Percentiles rank a stretch among this genome's conserved stretches.
Conservation (phyloP, 2,113 vertebrate species). For the Egretta garzetta region DNA sequence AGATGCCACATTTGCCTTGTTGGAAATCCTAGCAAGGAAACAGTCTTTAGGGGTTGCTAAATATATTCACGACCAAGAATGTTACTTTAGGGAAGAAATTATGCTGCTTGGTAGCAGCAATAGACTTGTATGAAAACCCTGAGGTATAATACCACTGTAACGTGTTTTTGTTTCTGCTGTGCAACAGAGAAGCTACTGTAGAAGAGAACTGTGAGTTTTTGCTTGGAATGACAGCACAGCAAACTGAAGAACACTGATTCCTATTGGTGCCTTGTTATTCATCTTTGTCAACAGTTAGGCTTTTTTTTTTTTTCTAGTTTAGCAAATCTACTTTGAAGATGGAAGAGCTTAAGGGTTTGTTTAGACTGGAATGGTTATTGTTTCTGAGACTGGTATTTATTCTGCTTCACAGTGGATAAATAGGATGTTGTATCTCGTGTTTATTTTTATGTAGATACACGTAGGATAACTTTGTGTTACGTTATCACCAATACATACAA, state of each 20-base stretch:
- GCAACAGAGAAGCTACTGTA: neutral
- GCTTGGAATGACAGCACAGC: neutral
- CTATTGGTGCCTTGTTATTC: rapidly evolving
- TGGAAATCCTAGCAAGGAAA: rapidly evolving
- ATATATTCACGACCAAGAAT: neutral
- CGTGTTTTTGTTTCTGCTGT: neutral
- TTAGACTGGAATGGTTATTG: neutral
- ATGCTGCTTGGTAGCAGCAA: neutral
- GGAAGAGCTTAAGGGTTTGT: neutral
- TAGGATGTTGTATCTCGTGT: neutral
- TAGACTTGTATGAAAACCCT: neutral
- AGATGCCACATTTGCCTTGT: rapidly evolving
- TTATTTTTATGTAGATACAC: neutral
- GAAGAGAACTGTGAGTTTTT: neutral
- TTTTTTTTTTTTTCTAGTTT: neutral
- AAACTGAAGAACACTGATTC: neutral
- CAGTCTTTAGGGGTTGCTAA: neutral
- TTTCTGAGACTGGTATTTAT: neutral
- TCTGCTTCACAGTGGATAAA: neutral
- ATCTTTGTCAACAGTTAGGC: neutral
- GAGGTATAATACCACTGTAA: neutral
- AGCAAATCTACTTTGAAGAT: neutral
- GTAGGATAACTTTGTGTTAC: neutral
- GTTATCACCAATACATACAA: neutral
- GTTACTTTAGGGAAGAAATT: neutral